Conservation (phyloP, 2,888 invertebrate species). For the Hyles lineata region DNA sequence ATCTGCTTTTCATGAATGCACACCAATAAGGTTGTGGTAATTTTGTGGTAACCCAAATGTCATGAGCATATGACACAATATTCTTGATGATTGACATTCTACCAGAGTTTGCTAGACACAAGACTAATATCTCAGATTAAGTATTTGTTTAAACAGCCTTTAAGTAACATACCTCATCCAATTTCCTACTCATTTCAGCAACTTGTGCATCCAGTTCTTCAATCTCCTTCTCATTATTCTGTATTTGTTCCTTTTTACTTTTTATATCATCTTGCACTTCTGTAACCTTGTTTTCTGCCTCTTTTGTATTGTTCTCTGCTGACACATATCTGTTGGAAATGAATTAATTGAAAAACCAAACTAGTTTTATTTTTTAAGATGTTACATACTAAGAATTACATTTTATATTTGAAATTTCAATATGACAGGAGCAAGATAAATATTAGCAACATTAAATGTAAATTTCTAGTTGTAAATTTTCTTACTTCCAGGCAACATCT, state of each 20-base stretch:
- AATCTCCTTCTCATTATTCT: slow-evolving; percentile 81
- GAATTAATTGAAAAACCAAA: background rate
- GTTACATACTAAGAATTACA: no score
- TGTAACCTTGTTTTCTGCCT: slow-evolving; percentile 81
- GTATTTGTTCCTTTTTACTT: slow-evolving; percentile 81
- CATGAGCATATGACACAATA: no score
- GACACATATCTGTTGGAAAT: slow-evolving; percentile 71
- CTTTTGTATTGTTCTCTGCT: slow-evolving; percentile 78
- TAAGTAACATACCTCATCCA: slow-evolving; percentile 85
- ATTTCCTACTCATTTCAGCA: slow-evolving; percentile 85
- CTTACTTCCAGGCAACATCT: slow-evolving; percentile 89
- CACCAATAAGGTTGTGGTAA: no score
- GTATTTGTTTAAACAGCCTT: background rate
- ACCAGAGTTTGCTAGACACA: no score
- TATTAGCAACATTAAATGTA: background rate
- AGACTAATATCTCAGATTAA: no score
- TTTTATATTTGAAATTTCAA: no score
- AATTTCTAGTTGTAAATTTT: background rate
- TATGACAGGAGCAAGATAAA: background rate
- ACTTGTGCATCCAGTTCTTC: slow-evolving; percentile 85
- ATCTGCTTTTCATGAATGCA: no score
- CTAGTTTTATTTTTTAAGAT: no score
- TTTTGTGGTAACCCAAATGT: no score
- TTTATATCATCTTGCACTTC: slow-evolving; percentile 85
- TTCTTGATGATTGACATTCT: no score